phyloP scores from a whole-genome alignment of 1,140 invertebrate genomes.

The Trichoplusia ni region DNA sequence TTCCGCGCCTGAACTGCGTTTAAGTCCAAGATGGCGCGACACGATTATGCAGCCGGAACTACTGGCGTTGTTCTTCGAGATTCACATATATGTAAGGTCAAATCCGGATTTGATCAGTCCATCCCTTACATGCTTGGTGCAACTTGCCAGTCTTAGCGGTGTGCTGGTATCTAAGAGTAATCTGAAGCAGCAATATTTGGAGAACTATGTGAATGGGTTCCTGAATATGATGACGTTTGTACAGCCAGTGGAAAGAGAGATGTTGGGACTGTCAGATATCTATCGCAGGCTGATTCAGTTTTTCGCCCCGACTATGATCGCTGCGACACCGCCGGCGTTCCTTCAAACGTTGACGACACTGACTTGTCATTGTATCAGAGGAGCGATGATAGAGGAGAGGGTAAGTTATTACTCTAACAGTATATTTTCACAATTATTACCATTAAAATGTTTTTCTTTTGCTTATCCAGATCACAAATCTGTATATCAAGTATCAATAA shows the following conservation, averaged over 20 bases:
- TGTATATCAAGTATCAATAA: too few relatives aligned
- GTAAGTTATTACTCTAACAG: constrained; percentile 75
- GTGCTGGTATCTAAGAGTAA: constrained; percentile 83
- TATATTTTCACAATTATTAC: not conserved
- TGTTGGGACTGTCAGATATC: constrained; percentile 86
- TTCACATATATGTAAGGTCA: constrained; percentile 91
- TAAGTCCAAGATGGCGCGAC: constrained; percentile 87
- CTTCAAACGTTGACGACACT: constrained; percentile 87
- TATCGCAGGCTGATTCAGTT: constrained; percentile 85
- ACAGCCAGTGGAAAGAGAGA: constrained; percentile 84
- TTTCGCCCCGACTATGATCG: constrained; percentile 83
- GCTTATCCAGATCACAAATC: too few relatives aligned
- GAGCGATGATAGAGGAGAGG: constrained; percentile 88
- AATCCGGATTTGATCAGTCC: constrained; percentile 89
- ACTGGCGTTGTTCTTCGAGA: constrained; percentile 90
- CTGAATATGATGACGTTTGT: constrained; percentile 85
- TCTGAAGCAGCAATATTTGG: constrained; percentile 86
- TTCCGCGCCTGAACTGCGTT: constrained; percentile 84
- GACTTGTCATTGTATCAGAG: constrained; percentile 89
- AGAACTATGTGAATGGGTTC: constrained; percentile 87
- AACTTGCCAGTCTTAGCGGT: constrained; percentile 89
- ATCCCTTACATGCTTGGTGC: constrained; percentile 90
- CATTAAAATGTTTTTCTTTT: not conserved
- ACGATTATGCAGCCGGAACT: constrained; percentile 88
- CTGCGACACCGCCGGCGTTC: constrained; percentile 71